Evolutionary conservation across 2,113 vertebrate species (phyloP).

Genomic region (Planiliza haematocheilus): DNA sequence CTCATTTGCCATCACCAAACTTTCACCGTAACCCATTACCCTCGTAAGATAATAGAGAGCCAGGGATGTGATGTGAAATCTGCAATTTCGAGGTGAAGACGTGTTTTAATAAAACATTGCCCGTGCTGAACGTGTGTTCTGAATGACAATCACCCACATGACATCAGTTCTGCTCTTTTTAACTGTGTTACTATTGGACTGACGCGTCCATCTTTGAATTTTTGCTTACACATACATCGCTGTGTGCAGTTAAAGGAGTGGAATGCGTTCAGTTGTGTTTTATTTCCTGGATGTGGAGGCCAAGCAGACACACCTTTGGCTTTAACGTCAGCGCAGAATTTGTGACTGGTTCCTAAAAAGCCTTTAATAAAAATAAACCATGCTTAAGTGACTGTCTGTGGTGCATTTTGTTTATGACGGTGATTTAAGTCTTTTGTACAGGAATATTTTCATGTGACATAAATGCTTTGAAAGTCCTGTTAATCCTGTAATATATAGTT

Average conservation of each 20-base stretch:
- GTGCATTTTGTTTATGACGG: constrained; percentile 11
- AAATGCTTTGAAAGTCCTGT: too few species aligned
- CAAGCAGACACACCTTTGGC: constrained; percentile 25
- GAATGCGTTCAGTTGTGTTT: constrained; percentile 26
- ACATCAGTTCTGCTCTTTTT: constrained; percentile 31
- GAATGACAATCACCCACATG: constrained; percentile 45
- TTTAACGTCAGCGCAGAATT: constrained; percentile 46
- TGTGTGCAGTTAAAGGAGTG: constrained; percentile 20
- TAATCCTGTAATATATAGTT: too few species aligned
- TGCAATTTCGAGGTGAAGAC: constrained; percentile 46
- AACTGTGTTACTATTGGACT: constrained; percentile 9
- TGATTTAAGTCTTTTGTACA: too few species aligned
- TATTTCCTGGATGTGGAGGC: constrained; percentile 13
- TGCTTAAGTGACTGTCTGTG: constrained; percentile 21
- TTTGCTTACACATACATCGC: constrained; percentile 6
- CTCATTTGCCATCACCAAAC: constrained; percentile 55
- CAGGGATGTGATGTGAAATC: constrained; percentile 58
- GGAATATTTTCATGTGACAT: too few species aligned
- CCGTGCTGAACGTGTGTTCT: constrained; percentile 60
- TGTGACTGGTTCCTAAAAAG: constrained; percentile 53
- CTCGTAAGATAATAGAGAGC: constrained; percentile 49
- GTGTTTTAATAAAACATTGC: constrained; percentile 61
- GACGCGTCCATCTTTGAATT: constrained; percentile 15
- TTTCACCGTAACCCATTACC: constrained; percentile 58
- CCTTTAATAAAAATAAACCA: constrained; percentile 68